Base-by-base conservation (phyloP, 2,113 vertebrate species). In the Nesogale talazaci region DNA sequence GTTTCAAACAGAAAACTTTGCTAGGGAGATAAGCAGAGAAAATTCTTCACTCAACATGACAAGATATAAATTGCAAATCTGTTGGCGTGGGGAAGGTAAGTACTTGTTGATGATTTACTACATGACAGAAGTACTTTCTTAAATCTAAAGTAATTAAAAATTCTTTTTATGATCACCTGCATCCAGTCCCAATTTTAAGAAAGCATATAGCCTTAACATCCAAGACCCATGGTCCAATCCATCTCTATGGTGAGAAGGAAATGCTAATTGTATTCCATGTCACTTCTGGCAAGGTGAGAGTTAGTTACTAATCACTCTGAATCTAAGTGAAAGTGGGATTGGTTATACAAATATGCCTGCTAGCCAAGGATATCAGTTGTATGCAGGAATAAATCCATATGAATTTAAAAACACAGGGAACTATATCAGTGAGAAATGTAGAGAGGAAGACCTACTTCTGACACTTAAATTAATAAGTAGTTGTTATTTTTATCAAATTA, bases 141-240 rank as follows among this genome's bases (percentile, higher is more conserved):
- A 96, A 74, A 96, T 94, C 80, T 57, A 57, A 96, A 74, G 74
- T 86, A 87, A 97, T 88, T 92, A 80, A 94, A 95, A 86, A 69
- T 69, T 95, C 94, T 78, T 90, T 92, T 96, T 95, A 89, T 65
- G 94, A 93, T 81, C 65, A 81, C 23, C 84, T 4, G 38, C 76
- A 52, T 72, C 80, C 81, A 83, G 40, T 97, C 89, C 89, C 77
- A 92, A 94, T 96, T 95, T 88, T 95, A 90, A 86, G 86, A 79
- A 46, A 12, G 67, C 3, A 70, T 12, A 46, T 1, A 90, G n/a
- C 1, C 79, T 78, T 77, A 91, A 79, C n/a, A 95, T 86, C 52
- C 52, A 88, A 20, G 40, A 92, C 83, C 59, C 92, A 85, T 5
- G 79, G 65, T 91, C 75, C 36, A 76, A 46, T 69, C 4, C 52